A percentile compares a stretch with the other conserved stretches of the same genome.
Conservation (phyloP, 2,888 invertebrate species). For the Sarcophaga rosellei region DNA sequence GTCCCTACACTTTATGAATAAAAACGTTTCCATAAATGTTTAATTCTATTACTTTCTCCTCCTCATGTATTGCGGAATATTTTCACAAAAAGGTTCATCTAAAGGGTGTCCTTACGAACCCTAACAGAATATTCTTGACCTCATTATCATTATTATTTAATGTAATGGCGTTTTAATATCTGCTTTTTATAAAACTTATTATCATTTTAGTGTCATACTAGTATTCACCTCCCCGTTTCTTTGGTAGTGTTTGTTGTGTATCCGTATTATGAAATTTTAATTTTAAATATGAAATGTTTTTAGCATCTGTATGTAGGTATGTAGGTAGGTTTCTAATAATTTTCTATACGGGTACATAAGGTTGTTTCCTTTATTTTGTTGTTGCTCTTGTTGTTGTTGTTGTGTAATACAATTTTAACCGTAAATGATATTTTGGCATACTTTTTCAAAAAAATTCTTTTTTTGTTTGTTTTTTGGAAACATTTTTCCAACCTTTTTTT, state of each 20-base stretch:
- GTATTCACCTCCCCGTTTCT: too few relatives aligned
- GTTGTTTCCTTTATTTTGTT: not conserved
- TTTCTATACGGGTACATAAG: not conserved
- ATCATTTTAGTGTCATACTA: too few relatives aligned
- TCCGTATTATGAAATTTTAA: not conserved
- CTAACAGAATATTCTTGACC: not conserved
- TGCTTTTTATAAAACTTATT: not conserved
- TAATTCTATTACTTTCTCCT: too few relatives aligned
- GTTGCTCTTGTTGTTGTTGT: not conserved
- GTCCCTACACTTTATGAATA: too few relatives aligned
- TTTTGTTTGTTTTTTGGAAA: too few relatives aligned
- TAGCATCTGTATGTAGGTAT: too few relatives aligned
- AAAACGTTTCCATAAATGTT: too few relatives aligned
- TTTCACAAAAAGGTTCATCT: too few relatives aligned
- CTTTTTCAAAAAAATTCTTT: not conserved
- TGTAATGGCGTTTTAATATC: not conserved
- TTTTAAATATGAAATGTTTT: not conserved
- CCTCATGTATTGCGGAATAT: too few relatives aligned
- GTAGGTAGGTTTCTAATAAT: not conserved
- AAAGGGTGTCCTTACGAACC: too few relatives aligned
- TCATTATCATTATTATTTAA: not conserved
- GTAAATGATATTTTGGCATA: conserved; percentile 59
- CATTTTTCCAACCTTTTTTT: not conserved
- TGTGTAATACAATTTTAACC: conserved; percentile 36
- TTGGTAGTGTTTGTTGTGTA: too few relatives aligned